Evolutionary conservation across 1,140 invertebrate genomes (phyloP), one percentile per base, ranked within the genome.

Genomic region (Drosophila guanche): DNA sequence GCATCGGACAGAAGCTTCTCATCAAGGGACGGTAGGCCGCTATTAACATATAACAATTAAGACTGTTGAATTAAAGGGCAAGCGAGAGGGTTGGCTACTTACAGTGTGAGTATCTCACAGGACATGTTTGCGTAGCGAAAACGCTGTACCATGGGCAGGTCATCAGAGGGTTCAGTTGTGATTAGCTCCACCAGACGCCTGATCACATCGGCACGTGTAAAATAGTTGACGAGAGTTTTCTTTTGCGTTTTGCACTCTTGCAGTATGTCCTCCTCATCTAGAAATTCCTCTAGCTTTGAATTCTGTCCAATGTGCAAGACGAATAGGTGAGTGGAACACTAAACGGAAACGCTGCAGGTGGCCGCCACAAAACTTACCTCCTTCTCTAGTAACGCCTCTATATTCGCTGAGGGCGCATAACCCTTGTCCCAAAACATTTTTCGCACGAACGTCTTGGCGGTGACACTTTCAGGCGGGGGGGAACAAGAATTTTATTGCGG

Each of bases 221-320:
- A 94, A 92, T 97, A 98, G 92, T 79, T 97, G 71, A 98, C 94
- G 59, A 99, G 93, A 83, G 96, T 96, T 92, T 96, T 97, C 92
- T 98, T 98, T 91, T 97, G 96, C 69, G 95, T 95, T 93, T 97
- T 98, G 92, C 97, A 98, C 94, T 99, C 97, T 92, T 98, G 97
- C 66, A 99, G 93, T 89, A 99, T 96, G 92, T 98, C 97, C 91
- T 98, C 97, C 92, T 98, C 96, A 91, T 99, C 96, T 93, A 99
- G 94, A 58, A 99, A 93, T 92, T 98, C 96, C 79, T 95, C 94
- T 50, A 99, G 93, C 16, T 96, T 98, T 50, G 98, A 95, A 95
- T 97, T 95, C 97, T 98, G 33, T 37, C 10, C 33, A 3, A 12
- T 12, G 27, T 29, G 7, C 7, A 0, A 29, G 27, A 29, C 27